Conservation (phyloP, 2,888 invertebrate species). For the Catocala sponsa region DNA sequence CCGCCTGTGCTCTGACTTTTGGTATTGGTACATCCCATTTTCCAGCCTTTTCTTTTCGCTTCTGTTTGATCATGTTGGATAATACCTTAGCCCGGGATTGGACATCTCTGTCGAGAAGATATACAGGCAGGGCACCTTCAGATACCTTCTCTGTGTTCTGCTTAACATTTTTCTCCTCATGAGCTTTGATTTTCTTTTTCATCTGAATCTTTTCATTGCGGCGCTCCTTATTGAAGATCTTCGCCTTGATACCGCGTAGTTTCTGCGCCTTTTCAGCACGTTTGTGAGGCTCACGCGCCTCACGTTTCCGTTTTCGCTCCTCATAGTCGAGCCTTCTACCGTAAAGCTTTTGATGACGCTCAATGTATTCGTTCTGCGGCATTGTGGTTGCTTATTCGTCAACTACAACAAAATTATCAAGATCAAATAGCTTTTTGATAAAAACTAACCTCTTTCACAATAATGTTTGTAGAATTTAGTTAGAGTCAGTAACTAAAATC, state of each 20-base stretch:
- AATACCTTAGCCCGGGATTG: constrained; percentile 98
- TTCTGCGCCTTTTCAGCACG: constrained; percentile 96
- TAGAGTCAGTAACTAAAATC: not conserved
- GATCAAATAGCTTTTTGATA: constrained; percentile 57
- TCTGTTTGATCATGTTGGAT: constrained; percentile 99
- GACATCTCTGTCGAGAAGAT: constrained; percentile 98
- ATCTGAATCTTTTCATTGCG: constrained; percentile 99
- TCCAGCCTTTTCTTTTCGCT: constrained; percentile 99
- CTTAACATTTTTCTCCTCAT: constrained; percentile 97
- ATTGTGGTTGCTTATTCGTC: constrained; percentile 90
- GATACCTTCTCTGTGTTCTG: constrained; percentile 94
- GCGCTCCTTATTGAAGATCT: constrained; percentile 98
- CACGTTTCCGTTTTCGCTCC: constrained; percentile 97
- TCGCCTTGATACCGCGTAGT: constrained; percentile 98
- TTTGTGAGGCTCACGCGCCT: constrained; percentile 97
- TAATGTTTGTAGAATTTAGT: constrained; percentile 17
- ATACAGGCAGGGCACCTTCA: constrained; percentile 98
- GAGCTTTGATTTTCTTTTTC: constrained; percentile 99
- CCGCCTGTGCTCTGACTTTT: constrained; percentile 98
- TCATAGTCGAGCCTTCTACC: constrained; percentile 99
- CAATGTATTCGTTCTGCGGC: constrained; percentile 99
- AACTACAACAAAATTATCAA: constrained; percentile 85
- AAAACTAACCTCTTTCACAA: constrained; percentile 39
- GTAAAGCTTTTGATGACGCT: constrained; percentile 98
- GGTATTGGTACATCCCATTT: constrained; percentile 99